A percentile compares a stretch with the other conserved stretches of the same genome.
Conservation (phyloP, 2,888 invertebrate species). For the Spicauda simplicius region DNA sequence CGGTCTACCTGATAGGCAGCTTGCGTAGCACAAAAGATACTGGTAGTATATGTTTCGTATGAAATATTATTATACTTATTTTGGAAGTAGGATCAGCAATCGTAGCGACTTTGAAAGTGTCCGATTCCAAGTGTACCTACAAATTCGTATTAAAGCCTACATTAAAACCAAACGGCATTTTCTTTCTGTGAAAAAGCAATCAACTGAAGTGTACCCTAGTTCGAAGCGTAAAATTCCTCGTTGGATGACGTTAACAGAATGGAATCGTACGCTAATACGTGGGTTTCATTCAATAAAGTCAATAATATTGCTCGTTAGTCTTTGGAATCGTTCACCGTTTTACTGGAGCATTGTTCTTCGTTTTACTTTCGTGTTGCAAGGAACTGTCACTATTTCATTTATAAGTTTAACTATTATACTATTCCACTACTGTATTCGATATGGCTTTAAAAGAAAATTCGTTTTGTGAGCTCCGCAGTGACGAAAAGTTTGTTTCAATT, state of each 20-base stretch:
- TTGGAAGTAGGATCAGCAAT: no score
- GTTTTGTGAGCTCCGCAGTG: no score
- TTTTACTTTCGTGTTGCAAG: background rate
- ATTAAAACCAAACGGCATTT: background rate
- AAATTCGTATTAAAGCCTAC: background rate
- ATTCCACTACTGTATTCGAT: no score
- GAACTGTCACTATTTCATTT: background rate
- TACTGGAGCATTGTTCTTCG: background rate
- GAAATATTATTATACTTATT: no score
- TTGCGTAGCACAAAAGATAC: no score
- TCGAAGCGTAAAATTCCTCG: background rate
- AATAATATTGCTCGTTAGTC: conserved; percentile 32
- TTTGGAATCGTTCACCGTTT: conserved; percentile 3
- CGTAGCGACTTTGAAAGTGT: no score
- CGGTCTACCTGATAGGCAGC: no score
- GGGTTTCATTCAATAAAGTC: conserved; percentile 34
- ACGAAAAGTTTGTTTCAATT: no score
- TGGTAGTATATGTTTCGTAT: no score
- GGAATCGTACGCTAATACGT: conserved; percentile 26
- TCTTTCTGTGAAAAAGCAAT: background rate
- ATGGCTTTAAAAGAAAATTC: no score
- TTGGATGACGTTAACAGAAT: background rate
- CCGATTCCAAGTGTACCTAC: no score
- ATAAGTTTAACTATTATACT: no score
- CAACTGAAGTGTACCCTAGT: background rate